Evolutionary conservation across 2,888 invertebrate genomes (phyloP), one percentile per base, ranked within the genome.

Genomic region (Tethea ocularis): DNA sequence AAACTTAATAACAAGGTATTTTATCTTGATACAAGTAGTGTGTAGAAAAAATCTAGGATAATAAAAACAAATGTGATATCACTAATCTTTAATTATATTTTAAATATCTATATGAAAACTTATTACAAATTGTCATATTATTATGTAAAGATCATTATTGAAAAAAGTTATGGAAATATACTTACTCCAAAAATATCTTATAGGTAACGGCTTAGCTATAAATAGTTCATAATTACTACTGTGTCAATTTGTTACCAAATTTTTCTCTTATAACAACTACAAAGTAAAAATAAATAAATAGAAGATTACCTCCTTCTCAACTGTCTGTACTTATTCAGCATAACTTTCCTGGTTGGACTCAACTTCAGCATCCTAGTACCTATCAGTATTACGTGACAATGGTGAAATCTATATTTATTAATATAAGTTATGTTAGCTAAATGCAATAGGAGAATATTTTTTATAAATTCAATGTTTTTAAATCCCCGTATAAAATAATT

Each of bases 71-170:
- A 20, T 7, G 7, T 17, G 20, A 20, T 20, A 10, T 17, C 46
- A 20, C 46, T 2, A 10, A 20, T 46, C 17, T 46, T 46, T 17
- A 20, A 46, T 46, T 0, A 20, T 1, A 46, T 46, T 46, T 38
- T n/a, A 38, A n/a, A n/a, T 38, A 1, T 10, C 4, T 38, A 38
- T 20, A 46, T 20, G 20, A 46, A 20, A 46, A 8, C 46, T 46
- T 46, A 46, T 46, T n/a, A 46, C 46, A 46, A 46, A 20, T n/a
- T 46, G 46, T 46, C 46, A 46, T 10, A 46, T 46, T 46, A 20
- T 41, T 17, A n/a, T n/a, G 10, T 41, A 17, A 10, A 46, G 20
- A 20, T 46, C 7, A 46, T 38, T n/a, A 38, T 6, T 38, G 38
- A 2, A 38, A 38, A 6, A 36, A 36, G 15, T 36, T 36, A 15